Evolutionary conservation across 2,113 vertebrate genomes (phyloP).

Genomic region (Lipophrys pholis): DNA sequence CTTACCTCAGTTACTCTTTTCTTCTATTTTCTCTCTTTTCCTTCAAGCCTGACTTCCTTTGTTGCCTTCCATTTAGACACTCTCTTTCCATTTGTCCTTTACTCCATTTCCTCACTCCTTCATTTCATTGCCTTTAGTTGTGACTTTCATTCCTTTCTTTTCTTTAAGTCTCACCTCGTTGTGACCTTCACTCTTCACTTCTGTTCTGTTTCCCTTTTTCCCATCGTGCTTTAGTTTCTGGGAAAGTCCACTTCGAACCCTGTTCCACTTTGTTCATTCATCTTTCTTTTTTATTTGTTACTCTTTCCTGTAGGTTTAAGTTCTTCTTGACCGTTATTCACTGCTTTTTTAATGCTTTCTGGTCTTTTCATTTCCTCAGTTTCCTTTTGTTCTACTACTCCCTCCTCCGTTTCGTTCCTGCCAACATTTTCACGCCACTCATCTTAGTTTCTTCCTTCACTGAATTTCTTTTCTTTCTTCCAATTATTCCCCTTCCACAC

Average conservation of each 20-base stretch:
- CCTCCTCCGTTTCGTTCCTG: too few species aligned
- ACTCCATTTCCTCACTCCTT: neutral
- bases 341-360: too few species aligned
- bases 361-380: too few species aligned
- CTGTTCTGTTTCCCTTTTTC: neutral
- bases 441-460: neutral
- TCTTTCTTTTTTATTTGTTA: too few species aligned
- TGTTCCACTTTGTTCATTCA: too few species aligned
- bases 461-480: neutral
- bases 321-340: too few species aligned
- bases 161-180: neutral
- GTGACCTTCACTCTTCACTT: neutral
- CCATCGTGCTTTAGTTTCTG: neutral
- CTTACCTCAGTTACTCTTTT: neutral
- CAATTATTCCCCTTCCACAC: neutral
- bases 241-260: too few species aligned
- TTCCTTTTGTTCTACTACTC: too few species aligned
- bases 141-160: neutral
- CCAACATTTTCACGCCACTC: neutral
- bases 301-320: too few species aligned
- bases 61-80: neutral
- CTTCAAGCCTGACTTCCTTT: neutral
- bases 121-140: neutral
- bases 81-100: neutral
- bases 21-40: neutral